Base-by-base conservation (phyloP, 2,113 vertebrate species). In the Nothocercus nigrocapillus region DNA sequence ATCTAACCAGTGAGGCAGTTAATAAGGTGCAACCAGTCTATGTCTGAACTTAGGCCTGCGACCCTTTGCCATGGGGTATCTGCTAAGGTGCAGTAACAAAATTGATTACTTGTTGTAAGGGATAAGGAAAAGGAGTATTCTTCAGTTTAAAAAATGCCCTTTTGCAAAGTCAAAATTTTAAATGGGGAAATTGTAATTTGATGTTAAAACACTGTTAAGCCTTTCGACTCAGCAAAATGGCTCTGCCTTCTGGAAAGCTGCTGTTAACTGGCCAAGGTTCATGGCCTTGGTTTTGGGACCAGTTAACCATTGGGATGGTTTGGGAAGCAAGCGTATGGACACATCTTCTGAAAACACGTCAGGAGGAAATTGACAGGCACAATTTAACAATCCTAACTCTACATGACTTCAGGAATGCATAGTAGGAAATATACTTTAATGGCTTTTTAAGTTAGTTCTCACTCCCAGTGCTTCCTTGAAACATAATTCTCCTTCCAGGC, bases 321-420 rank as follows among this genome's bases (percentile, higher is more conserved):
- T 53, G 20, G 15, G 8, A 17, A 82, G 6, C 38, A 30, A n/a
- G 13, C 47, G 18, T 11, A 49, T 49, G 53, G 59, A 30, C 20
- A 61, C 3, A 42, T 19, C 54, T 69, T 51, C 25, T 67, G 45
- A 63, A 85, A 88, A 56, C 9, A 59, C 9, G 7, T 54, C 82
- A 91, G 83, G 53, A 83, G 64, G 74, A 92, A 93, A 92, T 24
- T 1, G 9, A 82, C 72, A 82, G 45, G 34, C 40, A 92, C 32
- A n/a, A 92, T 96, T 96, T 93, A 88, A 86, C 96, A 96, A 96
- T 74, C 45, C 27, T 54, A 88, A 12, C 20, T 82, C 24, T 27
- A 34, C 34, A 36, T 14, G 61, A 63, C 14, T 38, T 36, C 61
- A 42, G n/a, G 40, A 88, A 49, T 62, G 15, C 14, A 11, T 34